A percentile compares a stretch with the other conserved stretches of the same genome.
Evolutionary conservation across 2,797 vertebrate genomes (phyloP).

Genomic region (Pygocentrus nattereri): DNA sequence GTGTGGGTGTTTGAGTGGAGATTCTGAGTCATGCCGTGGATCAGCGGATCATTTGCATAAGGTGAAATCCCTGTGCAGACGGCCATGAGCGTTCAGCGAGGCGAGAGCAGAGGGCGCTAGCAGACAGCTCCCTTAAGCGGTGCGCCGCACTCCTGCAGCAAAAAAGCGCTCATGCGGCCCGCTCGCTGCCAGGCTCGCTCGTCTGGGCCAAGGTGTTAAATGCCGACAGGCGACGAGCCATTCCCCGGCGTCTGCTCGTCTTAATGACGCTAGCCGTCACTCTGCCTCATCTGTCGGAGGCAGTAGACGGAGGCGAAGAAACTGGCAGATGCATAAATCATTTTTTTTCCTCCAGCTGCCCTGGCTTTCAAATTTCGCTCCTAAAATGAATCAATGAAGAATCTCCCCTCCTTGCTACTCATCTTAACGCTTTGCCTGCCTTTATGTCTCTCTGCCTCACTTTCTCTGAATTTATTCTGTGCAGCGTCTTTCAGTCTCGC

Average conservation of each 20-base stretch:
- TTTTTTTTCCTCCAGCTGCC: conserved; percentile 20
- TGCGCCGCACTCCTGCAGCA: conserved; percentile 23
- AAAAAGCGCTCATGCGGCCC: background rate
- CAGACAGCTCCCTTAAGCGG: background rate
- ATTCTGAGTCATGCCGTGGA: conserved; percentile 59
- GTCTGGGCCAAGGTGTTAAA: conserved; percentile 52
- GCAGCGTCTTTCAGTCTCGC: conserved; percentile 25
- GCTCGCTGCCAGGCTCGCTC: conserved; percentile 8
- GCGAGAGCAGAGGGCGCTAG: background rate
- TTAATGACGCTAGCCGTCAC: conserved; percentile 34
- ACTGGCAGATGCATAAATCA: conserved; percentile 38
- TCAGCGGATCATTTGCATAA: conserved; percentile 60
- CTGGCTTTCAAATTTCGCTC: conserved; percentile 12
- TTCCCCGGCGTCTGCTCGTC: conserved; percentile 29
- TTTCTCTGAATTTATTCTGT: conserved; percentile 30
- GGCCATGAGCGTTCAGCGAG: conserved; percentile 31
- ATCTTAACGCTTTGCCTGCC: background rate
- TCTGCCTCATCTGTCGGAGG: conserved; percentile 30
- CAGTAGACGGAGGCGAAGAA: conserved; percentile 26
- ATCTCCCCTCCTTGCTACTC: background rate
- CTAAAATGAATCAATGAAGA: conserved; percentile 26
- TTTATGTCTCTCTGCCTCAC: conserved; percentile 7
- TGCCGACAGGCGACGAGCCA: conserved; percentile 21
- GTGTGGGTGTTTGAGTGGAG: conserved; percentile 58
- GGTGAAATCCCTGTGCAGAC: conserved; percentile 61